Evolutionary conservation across 2,797 vertebrate species (phyloP), one percentile per base, ranked within the genome.

Genomic region (Glyptemys insculpta): DNA sequence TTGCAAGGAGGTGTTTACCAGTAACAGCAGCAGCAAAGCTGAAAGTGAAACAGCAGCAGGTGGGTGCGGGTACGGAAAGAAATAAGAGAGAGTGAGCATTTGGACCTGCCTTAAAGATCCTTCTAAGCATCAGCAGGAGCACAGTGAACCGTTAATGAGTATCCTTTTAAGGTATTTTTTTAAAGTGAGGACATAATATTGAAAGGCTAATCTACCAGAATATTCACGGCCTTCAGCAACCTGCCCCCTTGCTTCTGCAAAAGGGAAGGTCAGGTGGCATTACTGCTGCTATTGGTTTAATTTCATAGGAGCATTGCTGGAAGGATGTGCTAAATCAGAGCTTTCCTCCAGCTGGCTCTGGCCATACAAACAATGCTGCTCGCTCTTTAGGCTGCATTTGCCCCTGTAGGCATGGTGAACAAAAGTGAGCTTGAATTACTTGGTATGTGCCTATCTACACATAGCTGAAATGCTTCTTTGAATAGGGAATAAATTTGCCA

Each of bases 391-490:
- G 37, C 5, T 41, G n/a, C 68, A 72, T 41, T 41, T 41, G 68
- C 37, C 21, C n/a, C n/a, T 37, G 34, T 68, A 68, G 18, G 65
- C 8, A 21, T 25, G 10, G 37, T 41, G 10, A 72, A 21, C 34
- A 68, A 37, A 68, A 68, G 5, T 68, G 65, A 68, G 8, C 83
- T 68, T 53, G 68, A 83, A 87, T 74, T 62, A 47, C 72, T 19
- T 37, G 27, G 8, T 19, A 8, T 57, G 57, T 84, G 44, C 0
- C 2, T 21, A 6, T 5, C 6, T 6, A 5, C 10, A 5, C 15
- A 18, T 41, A 37, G 12, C 8, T 53, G n/a, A 56, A 5, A 16
- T 41, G 52, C 15, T 54, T 84, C 5, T 79, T 27, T 12, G 6
- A 49, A 57, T 21, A 54, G 27, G 14, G 18, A 87, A 85, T 23